A percentile compares a stretch with the other conserved stretches of the same genome.
Evolutionary conservation across 1,140 invertebrate genomes (phyloP).

Genomic region (Brachionus koreanus): DNA sequence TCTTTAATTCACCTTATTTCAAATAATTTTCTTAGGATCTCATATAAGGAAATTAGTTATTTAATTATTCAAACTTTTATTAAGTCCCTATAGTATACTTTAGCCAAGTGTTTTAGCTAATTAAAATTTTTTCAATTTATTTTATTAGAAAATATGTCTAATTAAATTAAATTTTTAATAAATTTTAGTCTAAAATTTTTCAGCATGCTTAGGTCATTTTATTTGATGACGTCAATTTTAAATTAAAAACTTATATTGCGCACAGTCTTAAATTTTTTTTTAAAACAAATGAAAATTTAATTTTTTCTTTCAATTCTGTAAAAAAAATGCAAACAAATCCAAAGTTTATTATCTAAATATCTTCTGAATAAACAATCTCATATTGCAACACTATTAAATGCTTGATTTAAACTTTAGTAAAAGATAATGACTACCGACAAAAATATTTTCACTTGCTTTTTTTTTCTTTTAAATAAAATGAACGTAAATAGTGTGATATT

Average conservation of each 20-base stretch:
- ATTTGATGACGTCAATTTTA: neutral
- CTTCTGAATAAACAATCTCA: neutral
- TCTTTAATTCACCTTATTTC: neutral
- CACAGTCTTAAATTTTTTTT: neutral
- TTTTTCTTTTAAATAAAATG: neutral
- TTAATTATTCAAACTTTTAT: conserved; percentile 7
- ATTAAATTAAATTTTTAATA: neutral
- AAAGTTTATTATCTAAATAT: neutral
- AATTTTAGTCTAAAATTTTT: neutral
- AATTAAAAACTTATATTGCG: neutral
- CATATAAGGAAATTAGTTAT: neutral
- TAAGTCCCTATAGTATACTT: neutral
- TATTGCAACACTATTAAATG: neutral
- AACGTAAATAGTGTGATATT: neutral
- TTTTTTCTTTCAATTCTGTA: neutral
- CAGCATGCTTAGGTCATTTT: neutral
- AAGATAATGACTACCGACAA: neutral
- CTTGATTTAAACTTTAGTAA: neutral
- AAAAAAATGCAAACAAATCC: too few species aligned
- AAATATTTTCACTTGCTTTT: neutral
- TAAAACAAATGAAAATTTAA: neutral
- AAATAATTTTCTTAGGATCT: neutral
- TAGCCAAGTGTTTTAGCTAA: neutral
- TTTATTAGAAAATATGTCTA: neutral
- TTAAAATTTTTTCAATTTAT: neutral